Evolutionary conservation across 2,797 vertebrate genomes (phyloP).

Genomic region (Thalassophryne amazonica): DNA sequence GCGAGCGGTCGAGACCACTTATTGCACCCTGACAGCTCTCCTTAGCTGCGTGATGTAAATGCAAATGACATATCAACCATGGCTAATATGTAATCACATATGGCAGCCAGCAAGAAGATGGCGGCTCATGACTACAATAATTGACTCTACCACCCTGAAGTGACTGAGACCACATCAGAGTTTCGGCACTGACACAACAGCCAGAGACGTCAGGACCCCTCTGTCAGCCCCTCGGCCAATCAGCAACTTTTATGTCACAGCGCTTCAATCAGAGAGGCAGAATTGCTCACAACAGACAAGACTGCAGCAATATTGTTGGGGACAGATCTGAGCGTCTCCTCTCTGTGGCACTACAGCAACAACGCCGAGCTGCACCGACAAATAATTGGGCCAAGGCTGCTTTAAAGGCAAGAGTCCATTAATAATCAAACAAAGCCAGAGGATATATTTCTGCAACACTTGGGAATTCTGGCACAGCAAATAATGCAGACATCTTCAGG

Average conservation of each 20-base stretch:
- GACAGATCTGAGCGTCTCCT: conserved; percentile 62
- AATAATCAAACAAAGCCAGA: conserved; percentile 83
- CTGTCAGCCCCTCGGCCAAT: conserved; percentile 50
- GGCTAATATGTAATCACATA: conserved; percentile 78
- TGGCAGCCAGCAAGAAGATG: conserved; percentile 69
- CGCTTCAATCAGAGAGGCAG: conserved; percentile 58
- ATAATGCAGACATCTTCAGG: conserved; percentile 75
- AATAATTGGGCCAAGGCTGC: conserved; percentile 74
- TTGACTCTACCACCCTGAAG: conserved; percentile 68
- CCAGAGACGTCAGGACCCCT: conserved; percentile 45
- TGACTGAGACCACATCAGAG: conserved; percentile 65
- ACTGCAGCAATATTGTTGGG: conserved; percentile 49
- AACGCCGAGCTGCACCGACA: conserved; percentile 55
- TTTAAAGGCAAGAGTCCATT: conserved; percentile 76
- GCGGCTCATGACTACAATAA: conserved; percentile 71
- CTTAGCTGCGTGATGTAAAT: conserved; percentile 70
- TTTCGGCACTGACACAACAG: conserved; percentile 60
- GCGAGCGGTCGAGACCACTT: conserved; percentile 41
- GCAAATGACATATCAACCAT: conserved; percentile 71
- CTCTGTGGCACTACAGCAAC: conserved; percentile 38
- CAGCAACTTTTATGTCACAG: conserved; percentile 46
- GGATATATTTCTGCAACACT: conserved; percentile 73
- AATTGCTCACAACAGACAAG: conserved; percentile 66
- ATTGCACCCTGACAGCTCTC: conserved; percentile 62
- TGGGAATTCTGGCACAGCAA: conserved; percentile 78